Evolutionary conservation across 1,140 invertebrate species (phyloP).

Genomic region (Tetragnatha versicolor): DNA sequence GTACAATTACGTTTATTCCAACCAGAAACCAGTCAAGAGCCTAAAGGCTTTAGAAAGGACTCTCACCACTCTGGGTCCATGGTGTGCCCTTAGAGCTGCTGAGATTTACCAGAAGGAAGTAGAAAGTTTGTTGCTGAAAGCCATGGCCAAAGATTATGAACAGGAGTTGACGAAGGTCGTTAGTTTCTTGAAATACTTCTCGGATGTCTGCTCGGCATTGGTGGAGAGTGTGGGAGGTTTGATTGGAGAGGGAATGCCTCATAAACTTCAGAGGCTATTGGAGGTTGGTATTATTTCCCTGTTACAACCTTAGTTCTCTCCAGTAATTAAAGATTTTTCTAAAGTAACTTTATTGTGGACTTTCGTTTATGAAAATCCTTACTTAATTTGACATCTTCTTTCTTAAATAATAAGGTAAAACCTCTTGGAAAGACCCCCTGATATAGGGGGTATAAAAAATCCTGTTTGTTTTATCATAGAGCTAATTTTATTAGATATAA

Average conservation of each 20-base stretch:
- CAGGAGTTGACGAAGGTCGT: neutral
- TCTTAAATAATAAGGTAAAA: too few species aligned
- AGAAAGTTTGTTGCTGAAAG: neutral
- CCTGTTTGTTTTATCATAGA: too few species aligned
- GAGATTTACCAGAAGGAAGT: slow-evolving; percentile 55
- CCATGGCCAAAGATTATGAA: neutral
- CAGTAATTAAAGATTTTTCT: too few species aligned
- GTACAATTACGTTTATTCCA: neutral
- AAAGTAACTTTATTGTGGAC: too few species aligned
- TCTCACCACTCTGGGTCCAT: slow-evolving; percentile 63
- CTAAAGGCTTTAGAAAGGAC: slow-evolving; percentile 51
- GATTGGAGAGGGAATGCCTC: neutral
- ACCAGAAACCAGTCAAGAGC: slow-evolving; percentile 18
- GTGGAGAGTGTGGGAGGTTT: neutral
- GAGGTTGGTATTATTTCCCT: too few species aligned
- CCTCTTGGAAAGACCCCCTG: too few species aligned
- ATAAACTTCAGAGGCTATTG: slow-evolving; percentile 28
- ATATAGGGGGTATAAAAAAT: too few species aligned
- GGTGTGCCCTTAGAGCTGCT: slow-evolving; percentile 61
- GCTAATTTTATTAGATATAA: too few species aligned
- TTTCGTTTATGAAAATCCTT: too few species aligned
- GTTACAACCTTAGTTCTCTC: too few species aligned
- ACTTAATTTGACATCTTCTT: too few species aligned
- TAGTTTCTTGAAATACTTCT: neutral
- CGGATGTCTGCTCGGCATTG: neutral